Conservation (phyloP, 1,140 invertebrate genomes). For the Cherax destructor region DNA sequence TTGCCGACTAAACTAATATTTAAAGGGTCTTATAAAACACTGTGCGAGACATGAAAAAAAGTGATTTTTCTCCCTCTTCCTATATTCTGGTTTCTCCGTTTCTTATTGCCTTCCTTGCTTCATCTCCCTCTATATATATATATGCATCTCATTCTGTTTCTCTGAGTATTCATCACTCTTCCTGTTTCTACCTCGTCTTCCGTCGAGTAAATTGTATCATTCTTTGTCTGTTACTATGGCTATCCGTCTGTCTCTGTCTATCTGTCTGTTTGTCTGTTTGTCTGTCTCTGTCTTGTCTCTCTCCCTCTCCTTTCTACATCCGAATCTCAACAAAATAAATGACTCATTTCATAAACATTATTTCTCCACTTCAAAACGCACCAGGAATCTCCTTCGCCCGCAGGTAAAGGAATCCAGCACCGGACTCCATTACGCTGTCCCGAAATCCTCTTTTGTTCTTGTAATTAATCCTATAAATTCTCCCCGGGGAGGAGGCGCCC, state of each 20-base stretch:
- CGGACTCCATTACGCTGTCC: background rate
- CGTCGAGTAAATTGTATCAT: no score
- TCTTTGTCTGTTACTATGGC: background rate
- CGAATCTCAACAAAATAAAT: background rate
- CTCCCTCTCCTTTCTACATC: background rate
- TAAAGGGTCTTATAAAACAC: no score
- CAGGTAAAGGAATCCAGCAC: background rate
- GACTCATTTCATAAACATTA: background rate
- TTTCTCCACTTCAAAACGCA: background rate
- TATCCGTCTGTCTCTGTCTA: background rate
- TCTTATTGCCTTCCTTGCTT: background rate
- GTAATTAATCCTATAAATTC: constrained; percentile 8
- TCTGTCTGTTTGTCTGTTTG: no score
- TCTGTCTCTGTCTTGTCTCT: no score
- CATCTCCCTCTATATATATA: background rate
- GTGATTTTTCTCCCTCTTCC: background rate
- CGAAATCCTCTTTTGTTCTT: background rate
- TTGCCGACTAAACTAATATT: no score
- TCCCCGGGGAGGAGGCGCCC: background rate
- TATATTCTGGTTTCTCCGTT: background rate
- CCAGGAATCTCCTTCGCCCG: background rate
- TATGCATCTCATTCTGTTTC: background rate
- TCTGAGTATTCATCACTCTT: background rate
- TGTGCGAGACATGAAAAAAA: no score
- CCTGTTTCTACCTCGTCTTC: background rate